Evolutionary conservation across 2,113 vertebrate genomes (phyloP).

Genomic region (Aegotheles bennettii): DNA sequence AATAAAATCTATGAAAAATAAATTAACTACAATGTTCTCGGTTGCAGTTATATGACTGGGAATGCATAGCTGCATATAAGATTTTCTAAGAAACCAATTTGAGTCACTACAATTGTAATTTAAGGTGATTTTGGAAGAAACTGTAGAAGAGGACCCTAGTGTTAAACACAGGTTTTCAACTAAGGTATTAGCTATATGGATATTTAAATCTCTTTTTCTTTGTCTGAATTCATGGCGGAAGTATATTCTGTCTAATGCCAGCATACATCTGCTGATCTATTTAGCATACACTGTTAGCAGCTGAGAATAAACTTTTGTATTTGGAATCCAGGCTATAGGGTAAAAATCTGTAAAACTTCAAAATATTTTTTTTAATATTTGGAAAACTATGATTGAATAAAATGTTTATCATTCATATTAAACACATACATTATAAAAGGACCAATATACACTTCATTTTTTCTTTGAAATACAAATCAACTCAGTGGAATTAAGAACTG

Average conservation of each 20-base stretch:
- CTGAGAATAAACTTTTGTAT: background rate
- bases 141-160: background rate
- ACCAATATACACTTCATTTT: background rate
- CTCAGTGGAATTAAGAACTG: background rate
- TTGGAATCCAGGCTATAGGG: background rate
- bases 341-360: background rate
- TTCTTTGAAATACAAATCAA: background rate
- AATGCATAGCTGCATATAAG: background rate
- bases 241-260: background rate
- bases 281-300: background rate
- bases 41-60: background rate
- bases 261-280: background rate
- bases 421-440: background rate
- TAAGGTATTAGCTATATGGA: background rate
- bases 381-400: background rate
- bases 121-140: background rate
- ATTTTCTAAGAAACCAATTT: background rate
- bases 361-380: background rate
- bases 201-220: background rate
- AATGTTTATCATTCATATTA: background rate
- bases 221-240: background rate
- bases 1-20: background rate
- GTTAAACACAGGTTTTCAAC: background rate
- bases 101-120: background rate
- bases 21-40: background rate